Conservation (phyloP, 2,113 vertebrate genomes). For the Eublepharis macularius region DNA sequence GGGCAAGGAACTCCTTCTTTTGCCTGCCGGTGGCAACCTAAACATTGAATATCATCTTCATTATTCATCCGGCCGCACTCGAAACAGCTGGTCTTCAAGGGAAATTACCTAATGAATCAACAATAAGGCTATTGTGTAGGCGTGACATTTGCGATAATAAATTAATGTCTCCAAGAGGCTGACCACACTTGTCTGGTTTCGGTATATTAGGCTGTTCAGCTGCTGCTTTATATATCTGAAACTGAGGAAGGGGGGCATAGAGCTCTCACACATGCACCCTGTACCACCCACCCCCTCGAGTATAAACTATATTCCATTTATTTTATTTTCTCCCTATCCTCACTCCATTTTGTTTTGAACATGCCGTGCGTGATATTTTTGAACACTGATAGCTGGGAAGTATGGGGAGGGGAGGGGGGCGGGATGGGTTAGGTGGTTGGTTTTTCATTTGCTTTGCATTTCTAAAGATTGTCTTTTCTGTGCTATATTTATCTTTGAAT, state of each 20-base stretch:
- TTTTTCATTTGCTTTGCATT: slow-evolving; percentile 11
- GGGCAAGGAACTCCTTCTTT: slow-evolving; percentile 61
- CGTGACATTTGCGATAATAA: slow-evolving; percentile 80
- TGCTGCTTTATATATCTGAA: slow-evolving; percentile 67
- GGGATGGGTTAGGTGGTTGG: no score
- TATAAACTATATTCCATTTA: slow-evolving; percentile 21
- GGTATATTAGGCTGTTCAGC: slow-evolving; percentile 68
- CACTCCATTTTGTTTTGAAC: not conserved
- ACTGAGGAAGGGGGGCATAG: slow-evolving; percentile 21
- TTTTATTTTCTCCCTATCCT: not conserved
- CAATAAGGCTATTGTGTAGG: slow-evolving; percentile 80
- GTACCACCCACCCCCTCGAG: not conserved
- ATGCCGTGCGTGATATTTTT: slow-evolving; percentile 17
- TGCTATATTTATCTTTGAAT: slow-evolving; percentile 21
- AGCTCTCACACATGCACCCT: not conserved
- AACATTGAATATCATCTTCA: slow-evolving; percentile 75
- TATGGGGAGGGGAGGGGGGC: no score
- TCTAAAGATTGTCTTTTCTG: slow-evolving; percentile 20
- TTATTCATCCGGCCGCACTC: slow-evolving; percentile 82
- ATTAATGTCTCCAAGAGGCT: slow-evolving; percentile 76
- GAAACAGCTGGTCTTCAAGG: slow-evolving; percentile 90
- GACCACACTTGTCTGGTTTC: slow-evolving; percentile 75
- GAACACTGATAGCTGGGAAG: not conserved
- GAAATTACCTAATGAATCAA: slow-evolving; percentile 87
- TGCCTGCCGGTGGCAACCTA: slow-evolving; percentile 71